Evolutionary conservation across 2,113 vertebrate genomes (phyloP).

Genomic region (Vombatus ursinus): DNA sequence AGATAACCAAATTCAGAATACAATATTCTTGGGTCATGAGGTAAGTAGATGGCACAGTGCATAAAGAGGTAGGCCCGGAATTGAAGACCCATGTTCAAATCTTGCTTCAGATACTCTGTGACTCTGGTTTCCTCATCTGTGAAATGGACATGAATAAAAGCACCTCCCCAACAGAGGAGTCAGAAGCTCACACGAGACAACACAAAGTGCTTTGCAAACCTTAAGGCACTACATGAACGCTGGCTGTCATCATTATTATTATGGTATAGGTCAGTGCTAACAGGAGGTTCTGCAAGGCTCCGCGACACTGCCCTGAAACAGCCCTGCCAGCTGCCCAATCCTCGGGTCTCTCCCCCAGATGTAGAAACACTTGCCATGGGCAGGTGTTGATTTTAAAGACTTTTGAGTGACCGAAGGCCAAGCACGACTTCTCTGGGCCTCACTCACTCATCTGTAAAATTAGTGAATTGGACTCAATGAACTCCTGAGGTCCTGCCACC

Average conservation of each 20-base stretch:
- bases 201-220: not conserved
- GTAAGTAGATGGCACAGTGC: not conserved
- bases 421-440: not conserved
- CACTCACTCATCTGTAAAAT: not conserved
- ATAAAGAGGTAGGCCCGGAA: not conserved
- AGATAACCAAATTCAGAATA: not conserved
- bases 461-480: not conserved
- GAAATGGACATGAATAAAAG: not conserved
- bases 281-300: not conserved
- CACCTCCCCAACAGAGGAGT: not conserved
- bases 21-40: not conserved
- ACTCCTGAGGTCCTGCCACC: not conserved
- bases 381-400: constrained; percentile 18
- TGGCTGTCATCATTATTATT: not conserved
- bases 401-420: not conserved
- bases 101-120: not conserved
- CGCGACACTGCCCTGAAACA: not conserved
- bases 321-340: not conserved
- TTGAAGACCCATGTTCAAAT: not conserved
- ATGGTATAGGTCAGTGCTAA: not conserved
- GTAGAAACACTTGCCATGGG: constrained; percentile 3
- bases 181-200: not conserved
- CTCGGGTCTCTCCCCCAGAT: not conserved
- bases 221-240: not conserved
- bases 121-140: not conserved